These are phyloP conservation scores for Trigoniulus corallinus DNA, from an alignment of 1,140 invertebrate genomes.

Conservation along the genomic window DNA sequence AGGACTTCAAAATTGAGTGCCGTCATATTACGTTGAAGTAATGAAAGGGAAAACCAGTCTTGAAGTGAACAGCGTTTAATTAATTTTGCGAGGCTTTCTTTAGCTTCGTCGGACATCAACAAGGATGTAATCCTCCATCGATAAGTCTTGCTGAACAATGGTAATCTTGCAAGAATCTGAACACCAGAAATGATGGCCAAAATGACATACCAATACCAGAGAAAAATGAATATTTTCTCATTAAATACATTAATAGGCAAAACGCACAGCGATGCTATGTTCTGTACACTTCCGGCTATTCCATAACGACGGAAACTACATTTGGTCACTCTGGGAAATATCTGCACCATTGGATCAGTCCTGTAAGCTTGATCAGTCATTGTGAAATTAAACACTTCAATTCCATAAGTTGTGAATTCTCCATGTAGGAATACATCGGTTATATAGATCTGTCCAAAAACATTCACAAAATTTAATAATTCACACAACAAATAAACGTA, in stretches of 20 bases:
- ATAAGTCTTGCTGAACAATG: slow-evolving; percentile 64
- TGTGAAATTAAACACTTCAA: slow-evolving; percentile 56
- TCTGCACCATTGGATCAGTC: slow-evolving; percentile 36
- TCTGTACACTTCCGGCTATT: slow-evolving; percentile 1
- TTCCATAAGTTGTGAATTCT: slow-evolving; percentile 26
- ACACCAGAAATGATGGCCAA: slow-evolving; percentile 20
- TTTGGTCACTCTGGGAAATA: slow-evolving; percentile 48
- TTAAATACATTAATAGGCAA: slow-evolving; percentile 14
- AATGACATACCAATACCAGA: slow-evolving; percentile 23
- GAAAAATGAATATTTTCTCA: slow-evolving; percentile 21
- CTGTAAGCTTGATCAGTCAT: slow-evolving; percentile 52
- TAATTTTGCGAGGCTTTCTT: background rate
- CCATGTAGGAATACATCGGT: slow-evolving; percentile 29
- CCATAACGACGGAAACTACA: slow-evolving; percentile 7
- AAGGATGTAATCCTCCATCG: slow-evolving; percentile 61
- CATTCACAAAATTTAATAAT: slow-evolving; percentile 69
- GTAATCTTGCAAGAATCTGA: slow-evolving; percentile 52
- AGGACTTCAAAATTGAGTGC: no score
- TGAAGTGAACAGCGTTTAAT: slow-evolving; percentile 36
- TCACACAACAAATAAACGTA: slow-evolving; percentile 89
- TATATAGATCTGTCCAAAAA: slow-evolving; percentile 44
- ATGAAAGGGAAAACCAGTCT: slow-evolving; percentile 62
- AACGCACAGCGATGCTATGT: slow-evolving; percentile 2
- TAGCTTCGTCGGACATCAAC: background rate
- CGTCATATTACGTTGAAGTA: slow-evolving; percentile 72